Percentiles rank a stretch among this genome's conserved stretches.
These are phyloP conservation scores for Trissolcus brochymenae DNA, from an alignment of 2,888 invertebrate species.

Conservation along the genomic window DNA sequence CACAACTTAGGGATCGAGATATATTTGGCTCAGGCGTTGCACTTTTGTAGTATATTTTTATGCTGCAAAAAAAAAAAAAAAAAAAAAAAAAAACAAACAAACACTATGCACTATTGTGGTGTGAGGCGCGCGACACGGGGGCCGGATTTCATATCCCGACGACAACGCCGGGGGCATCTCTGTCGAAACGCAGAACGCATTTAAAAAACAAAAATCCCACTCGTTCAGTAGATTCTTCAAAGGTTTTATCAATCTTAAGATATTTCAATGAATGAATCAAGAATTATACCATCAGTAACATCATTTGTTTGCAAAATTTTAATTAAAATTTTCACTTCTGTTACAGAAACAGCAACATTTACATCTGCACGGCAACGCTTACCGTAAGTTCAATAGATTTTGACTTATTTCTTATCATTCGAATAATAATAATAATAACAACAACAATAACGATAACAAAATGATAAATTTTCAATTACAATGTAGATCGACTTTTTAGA, in stretches of 20 bases:
- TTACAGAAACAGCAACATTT: slow-evolving; percentile 72
- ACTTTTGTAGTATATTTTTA: slow-evolving; percentile 41
- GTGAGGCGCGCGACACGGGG: slow-evolving; percentile 48
- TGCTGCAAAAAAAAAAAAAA: slow-evolving; percentile 30
- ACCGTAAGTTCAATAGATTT: slow-evolving; percentile 67
- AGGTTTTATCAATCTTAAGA: background rate
- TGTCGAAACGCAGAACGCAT: slow-evolving; percentile 58
- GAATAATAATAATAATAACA: too few relatives aligned
- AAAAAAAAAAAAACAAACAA: slow-evolving; percentile 22
- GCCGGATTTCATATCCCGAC: slow-evolving; percentile 70
- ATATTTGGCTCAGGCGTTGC: slow-evolving; percentile 22
- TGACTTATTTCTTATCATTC: background rate
- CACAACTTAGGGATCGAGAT: slow-evolving; percentile 26
- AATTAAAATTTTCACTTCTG: slow-evolving; percentile 50
- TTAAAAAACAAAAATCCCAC: background rate
- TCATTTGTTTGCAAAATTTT: slow-evolving; percentile 1
- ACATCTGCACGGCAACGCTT: slow-evolving; percentile 72
- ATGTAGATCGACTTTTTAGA: too few relatives aligned
- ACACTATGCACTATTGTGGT: slow-evolving; percentile 1
- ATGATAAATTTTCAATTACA: too few relatives aligned
- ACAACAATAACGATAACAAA: too few relatives aligned
- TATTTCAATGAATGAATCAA: background rate
- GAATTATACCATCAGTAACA: background rate
- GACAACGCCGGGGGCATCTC: slow-evolving; percentile 73
- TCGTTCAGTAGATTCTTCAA: background rate